phyloP scores from a whole-genome alignment of 2,888 invertebrate genomes.

The Anthophora plumipes region DNA sequence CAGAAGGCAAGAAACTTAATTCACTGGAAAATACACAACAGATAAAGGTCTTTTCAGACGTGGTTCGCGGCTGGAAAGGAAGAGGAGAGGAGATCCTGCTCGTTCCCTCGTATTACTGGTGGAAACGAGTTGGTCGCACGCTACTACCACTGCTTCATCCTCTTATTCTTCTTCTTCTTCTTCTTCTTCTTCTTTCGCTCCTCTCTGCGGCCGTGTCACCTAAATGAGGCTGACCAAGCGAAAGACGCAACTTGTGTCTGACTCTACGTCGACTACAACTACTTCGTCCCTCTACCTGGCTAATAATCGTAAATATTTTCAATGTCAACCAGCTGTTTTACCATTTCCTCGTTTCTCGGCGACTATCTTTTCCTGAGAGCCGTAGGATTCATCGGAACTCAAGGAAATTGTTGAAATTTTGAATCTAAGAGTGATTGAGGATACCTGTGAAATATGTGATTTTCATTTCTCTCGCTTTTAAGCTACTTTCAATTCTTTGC shows the following conservation, averaged over 20 bases:
- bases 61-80: conserved; percentile 5
- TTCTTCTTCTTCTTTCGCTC: background rate
- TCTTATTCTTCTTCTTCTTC: background rate
- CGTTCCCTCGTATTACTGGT: conserved; percentile 28
- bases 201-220: conserved; percentile 25
- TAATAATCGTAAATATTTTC: conserved; percentile 72
- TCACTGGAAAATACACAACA: conserved; percentile 80
- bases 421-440: no score
- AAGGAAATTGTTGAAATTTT: no score
- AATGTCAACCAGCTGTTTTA: conserved; percentile 51
- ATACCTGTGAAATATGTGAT: no score
- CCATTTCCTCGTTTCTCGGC: conserved; percentile 37
- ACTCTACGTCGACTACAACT: conserved; percentile 28
- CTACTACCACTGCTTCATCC: background rate
- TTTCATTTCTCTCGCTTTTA: no score
- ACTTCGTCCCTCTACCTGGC: conserved; percentile 44
- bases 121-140: conserved; percentile 23
- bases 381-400: no score
- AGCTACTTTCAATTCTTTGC: no score
- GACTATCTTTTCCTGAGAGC: background rate
- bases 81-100: conserved; percentile 12
- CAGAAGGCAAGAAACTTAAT: conserved; percentile 80
- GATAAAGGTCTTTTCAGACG: conserved; percentile 74
- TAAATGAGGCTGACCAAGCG: conserved; percentile 57
- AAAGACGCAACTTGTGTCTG: conserved; percentile 34